phyloP scores from a whole-genome alignment of 2,797 vertebrate species.

The Lophotriccus pileatus region DNA sequence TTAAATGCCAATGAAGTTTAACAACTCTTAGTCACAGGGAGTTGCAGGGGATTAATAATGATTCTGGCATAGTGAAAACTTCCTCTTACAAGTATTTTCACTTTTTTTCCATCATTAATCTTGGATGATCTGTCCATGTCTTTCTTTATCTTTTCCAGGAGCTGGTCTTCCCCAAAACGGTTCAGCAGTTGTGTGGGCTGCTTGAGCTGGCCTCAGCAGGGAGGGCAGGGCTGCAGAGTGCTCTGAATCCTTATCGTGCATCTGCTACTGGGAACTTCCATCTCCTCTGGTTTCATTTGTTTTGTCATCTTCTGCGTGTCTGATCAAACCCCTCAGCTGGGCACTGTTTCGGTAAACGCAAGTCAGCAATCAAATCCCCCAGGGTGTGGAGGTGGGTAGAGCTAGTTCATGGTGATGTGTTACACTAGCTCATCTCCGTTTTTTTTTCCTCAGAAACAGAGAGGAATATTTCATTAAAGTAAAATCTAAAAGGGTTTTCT shows the following conservation, averaged over 20 bases:
- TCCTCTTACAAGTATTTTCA: constrained; percentile 3
- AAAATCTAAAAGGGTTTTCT: neutral
- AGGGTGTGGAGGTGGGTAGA: neutral
- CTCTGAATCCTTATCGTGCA: neutral
- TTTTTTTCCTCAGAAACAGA: neutral
- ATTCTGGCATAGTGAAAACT: constrained; percentile 4
- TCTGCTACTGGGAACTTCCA: neutral
- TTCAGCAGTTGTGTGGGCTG: neutral
- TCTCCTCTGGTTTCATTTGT: neutral
- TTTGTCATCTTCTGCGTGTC: neutral
- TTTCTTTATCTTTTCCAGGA: constrained; percentile 28
- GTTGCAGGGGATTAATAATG: constrained; percentile 36
- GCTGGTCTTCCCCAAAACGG: neutral
- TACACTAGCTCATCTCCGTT: neutral
- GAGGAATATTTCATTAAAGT: neutral
- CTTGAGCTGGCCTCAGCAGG: neutral
- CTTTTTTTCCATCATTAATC: constrained; percentile 1
- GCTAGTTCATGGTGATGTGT: neutral
- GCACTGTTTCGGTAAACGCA: neutral
- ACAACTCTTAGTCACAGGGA: constrained; percentile 49
- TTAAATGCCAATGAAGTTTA: constrained; percentile 15
- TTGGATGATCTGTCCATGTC: neutral
- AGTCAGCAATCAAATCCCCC: neutral
- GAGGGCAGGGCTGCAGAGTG: neutral
- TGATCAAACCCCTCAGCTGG: neutral